Conservation (phyloP, 1,140 invertebrate genomes). For the Drosophila dunni region DNA sequence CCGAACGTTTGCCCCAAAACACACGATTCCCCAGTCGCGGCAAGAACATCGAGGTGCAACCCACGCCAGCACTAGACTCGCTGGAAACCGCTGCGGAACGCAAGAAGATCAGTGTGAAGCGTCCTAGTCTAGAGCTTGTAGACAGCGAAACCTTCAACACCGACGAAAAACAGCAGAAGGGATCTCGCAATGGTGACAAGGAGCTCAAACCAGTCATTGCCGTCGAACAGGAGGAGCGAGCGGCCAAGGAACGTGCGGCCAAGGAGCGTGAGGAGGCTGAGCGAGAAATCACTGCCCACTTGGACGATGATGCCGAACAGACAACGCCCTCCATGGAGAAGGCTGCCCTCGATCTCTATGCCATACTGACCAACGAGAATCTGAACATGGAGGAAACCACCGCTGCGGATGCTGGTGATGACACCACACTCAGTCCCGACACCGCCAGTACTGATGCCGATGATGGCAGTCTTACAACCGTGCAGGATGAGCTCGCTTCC, state of each 20-base stretch:
- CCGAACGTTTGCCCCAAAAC: conserved; percentile 90
- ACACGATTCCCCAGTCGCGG: conserved; percentile 91
- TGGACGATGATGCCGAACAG: conserved; percentile 85
- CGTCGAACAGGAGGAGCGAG: conserved; percentile 67
- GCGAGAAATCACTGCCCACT: conserved; percentile 55
- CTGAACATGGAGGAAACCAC: conserved; percentile 87
- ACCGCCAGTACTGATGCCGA: conserved; percentile 84
- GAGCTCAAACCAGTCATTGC: conserved; percentile 75
- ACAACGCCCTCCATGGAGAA: conserved; percentile 91
- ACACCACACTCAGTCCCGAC: conserved; percentile 76
- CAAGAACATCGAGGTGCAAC: conserved; percentile 81
- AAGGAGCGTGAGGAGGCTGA: conserved; percentile 55
- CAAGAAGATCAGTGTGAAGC: conserved; percentile 84
- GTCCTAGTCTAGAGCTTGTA: conserved; percentile 91
- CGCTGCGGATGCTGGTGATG: conserved; percentile 41
- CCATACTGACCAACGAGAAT: conserved; percentile 91
- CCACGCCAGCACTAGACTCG: conserved; percentile 74
- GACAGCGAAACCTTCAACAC: conserved; percentile 92
- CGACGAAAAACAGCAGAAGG: conserved; percentile 86
- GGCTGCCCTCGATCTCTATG: conserved; percentile 92
- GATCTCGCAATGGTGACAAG: conserved; percentile 71
- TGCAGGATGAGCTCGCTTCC: conserved; percentile 75
- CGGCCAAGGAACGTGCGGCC: conserved; percentile 45
- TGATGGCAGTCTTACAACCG: conserved; percentile 84
- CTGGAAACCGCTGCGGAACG: conserved; percentile 85